Evolutionary conservation across 1,140 invertebrate genomes (phyloP), one percentile per base, ranked within the genome.

Genomic region (Drosophila parabipectinata): DNA sequence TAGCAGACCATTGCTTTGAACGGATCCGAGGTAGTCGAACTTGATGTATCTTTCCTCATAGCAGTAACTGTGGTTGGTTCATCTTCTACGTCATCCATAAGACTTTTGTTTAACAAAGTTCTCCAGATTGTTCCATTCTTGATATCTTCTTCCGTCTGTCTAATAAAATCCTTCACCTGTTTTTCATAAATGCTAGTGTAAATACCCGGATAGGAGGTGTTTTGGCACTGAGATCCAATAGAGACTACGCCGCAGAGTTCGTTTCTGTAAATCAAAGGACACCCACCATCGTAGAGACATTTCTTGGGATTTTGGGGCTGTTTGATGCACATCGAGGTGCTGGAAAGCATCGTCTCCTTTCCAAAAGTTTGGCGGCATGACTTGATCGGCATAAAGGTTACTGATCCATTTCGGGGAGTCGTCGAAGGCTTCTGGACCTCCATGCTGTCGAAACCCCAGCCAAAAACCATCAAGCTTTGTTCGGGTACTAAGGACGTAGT

Each of bases 161-260:
- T 9, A 10, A 77, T 74, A 44, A 56, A 77, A 0, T 51, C 1
- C 0, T 5, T 28, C 4, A 71, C 72, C 3, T 34, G 3, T 21
- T 28, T 52, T 28, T 6, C 26, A 28, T 28, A 28, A 6, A 77
- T 61, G 15, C 61, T 53, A 24, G 74, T 77, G 32, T 58, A 77
- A 24, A 77, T 48, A 15, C 61, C 69, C 0, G 74, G 74, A 14
- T 18, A 9, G 7, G n/a, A 24, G 12, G 62, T 51, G 12, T 73
- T 39, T 0, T 37, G 8, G 34, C 74, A 77, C 6, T 39, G 14
- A 1, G 45, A 39, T 2, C 57, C 52, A 9, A 52, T 5, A 10
- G 74, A 77, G 3, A 58, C 69, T 7, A 77, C 30, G 21, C 74
- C 74, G 21, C 74, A 77, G 1, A 77, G 54, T 24, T 62, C 9